phyloP scores from a whole-genome alignment of 2,888 invertebrate genomes.

The Acanthosepion lycidas region DNA sequence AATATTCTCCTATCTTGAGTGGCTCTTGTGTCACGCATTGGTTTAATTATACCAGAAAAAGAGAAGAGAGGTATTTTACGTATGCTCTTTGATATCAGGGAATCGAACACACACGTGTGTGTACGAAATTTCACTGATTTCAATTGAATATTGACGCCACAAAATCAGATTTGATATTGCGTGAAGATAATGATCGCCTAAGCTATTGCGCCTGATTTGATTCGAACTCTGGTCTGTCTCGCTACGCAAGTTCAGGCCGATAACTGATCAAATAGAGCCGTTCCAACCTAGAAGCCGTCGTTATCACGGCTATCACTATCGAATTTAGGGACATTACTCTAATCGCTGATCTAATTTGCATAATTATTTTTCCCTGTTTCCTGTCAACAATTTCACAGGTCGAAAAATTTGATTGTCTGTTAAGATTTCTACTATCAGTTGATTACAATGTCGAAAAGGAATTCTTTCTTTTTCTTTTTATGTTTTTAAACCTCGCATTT shows the following conservation, averaged over 20 bases:
- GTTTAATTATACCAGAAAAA: too few species aligned
- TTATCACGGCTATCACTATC: background rate
- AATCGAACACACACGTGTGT: too few species aligned
- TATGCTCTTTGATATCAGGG: too few species aligned
- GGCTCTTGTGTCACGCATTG: too few species aligned
- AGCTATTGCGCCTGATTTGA: background rate
- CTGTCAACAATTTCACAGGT: background rate
- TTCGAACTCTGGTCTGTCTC: background rate
- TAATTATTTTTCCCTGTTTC: background rate
- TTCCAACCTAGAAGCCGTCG: background rate
- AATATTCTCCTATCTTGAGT: too few species aligned
- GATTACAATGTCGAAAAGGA: too few species aligned
- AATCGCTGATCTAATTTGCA: background rate
- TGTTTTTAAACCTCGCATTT: too few species aligned
- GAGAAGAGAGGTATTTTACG: too few species aligned
- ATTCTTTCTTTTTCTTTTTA: too few species aligned
- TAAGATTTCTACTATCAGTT: background rate
- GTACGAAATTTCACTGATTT: background rate
- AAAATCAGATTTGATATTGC: background rate
- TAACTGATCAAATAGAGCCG: background rate
- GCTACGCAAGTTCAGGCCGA: background rate
- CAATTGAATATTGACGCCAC: background rate
- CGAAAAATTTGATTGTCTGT: background rate
- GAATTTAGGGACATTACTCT: background rate
- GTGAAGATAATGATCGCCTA: background rate